These are phyloP conservation scores for Lacanobia wlatinum DNA, from an alignment of 2,888 invertebrate species.

Conservation along the genomic window DNA sequence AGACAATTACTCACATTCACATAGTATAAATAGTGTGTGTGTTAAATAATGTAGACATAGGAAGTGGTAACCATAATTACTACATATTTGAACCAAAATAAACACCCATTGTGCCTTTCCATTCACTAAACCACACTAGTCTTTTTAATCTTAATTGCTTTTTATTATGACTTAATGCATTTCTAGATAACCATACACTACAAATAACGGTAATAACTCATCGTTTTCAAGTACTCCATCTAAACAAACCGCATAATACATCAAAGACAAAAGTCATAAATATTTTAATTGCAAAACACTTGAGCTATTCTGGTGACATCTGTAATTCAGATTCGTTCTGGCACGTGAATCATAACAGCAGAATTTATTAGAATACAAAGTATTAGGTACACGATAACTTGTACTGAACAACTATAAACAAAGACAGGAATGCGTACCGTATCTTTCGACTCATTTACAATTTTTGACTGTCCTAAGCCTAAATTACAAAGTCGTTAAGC, in stretches of 20 bases:
- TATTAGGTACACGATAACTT: constrained; percentile 32
- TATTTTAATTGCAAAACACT: constrained; percentile 79
- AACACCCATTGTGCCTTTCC: constrained; percentile 10
- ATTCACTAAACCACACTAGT: constrained; percentile 51
- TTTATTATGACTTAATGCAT: constrained; percentile 77
- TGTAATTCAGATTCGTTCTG: constrained; percentile 63
- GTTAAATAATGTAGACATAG: background rate
- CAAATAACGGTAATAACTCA: constrained; percentile 79
- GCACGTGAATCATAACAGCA: constrained; percentile 51
- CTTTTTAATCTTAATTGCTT: constrained; percentile 70
- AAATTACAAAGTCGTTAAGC: constrained; percentile 26
- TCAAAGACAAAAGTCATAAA: constrained; percentile 77
- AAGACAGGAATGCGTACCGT: constrained; percentile 4
- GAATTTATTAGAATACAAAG: constrained; percentile 67
- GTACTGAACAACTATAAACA: constrained; percentile 4
- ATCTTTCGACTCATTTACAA: constrained; percentile 25
- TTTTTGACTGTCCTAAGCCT: constrained; percentile 12
- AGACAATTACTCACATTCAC: background rate
- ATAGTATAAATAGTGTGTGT: background rate
- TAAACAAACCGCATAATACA: constrained; percentile 71
- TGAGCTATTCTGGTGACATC: constrained; percentile 65
- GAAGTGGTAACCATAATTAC: constrained; percentile 1
- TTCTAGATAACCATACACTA: constrained; percentile 78
- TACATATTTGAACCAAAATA: constrained; percentile 25
- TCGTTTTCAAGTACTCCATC: constrained; percentile 79